Base-by-base conservation (phyloP, 1,140 invertebrate species). In the Solen grandis region DNA sequence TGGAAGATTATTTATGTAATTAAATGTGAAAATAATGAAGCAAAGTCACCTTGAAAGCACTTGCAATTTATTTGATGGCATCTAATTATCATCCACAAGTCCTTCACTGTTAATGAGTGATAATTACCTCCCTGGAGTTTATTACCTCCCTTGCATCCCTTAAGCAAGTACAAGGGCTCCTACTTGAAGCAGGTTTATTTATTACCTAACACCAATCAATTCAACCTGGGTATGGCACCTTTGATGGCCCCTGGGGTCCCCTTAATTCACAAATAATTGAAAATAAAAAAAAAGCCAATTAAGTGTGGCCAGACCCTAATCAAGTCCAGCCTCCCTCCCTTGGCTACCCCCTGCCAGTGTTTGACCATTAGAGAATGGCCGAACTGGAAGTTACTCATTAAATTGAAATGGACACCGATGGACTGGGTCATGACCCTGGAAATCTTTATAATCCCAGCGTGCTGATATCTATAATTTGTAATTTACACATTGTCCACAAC, bases 371-470 rank as follows among this genome's bases (percentile, higher is more conserved):
- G n/a, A n/a, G n/a, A 73, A 73, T 73, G 57, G 36, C 70, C 46
- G 59, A 62, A 62, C 55, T 54, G 31, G 46, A 60, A 3, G 38
- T 14, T 63, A 55, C 54, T 73, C 77, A 80, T 80, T 80, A 80
- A 80, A 80, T n/a, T 72, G 77, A 70, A 80, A 80, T 80, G 77
- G 68, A 80, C 68, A 80, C 77, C 77, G 73, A 35, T 31, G 38
- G 38, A 22, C 35, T 73, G 41, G 77, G 77, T 80, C 77, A 73
- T 80, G 77, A 80, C 68, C 77, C 55, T 62, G 25, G 19, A 8
- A 46, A 46, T 46, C 41, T 46, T 60, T 60, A 22, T 60, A 16
- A 16, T 22, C 57, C 29, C 29, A 5, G n/a, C 29, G 19, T 22
- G 57, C 29, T 22, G 29, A 60, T 22, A 60, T 60, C n/a, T 25